Base-by-base conservation (phyloP, 2,797 vertebrate species). In the Thalassophryne amazonica region DNA sequence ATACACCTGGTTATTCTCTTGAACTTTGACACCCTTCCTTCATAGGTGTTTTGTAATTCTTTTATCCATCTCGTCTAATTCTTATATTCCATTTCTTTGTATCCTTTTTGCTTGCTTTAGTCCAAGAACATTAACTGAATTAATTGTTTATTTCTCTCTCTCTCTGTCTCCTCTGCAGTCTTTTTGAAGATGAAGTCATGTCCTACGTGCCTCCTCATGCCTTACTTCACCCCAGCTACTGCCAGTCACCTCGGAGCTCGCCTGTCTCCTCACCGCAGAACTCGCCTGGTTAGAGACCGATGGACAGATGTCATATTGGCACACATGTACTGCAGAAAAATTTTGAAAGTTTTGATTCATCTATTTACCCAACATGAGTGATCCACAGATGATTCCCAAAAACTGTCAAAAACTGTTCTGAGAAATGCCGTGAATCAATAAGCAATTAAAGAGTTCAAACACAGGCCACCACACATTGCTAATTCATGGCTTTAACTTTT, bases 131-230 rank as follows among this genome's bases (percentile, higher is more conserved):
- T n/a, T n/a, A n/a, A n/a, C n/a, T n/a, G n/a, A n/a, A n/a, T n/a
- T n/a, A n/a, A n/a, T n/a, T n/a, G n/a, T n/a, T n/a, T n/a, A n/a
- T n/a, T n/a, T 21, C 1, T 11, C 3, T 9, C 1, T 16, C 0
- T 12, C 13, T 2, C 10, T 22, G 2, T 53, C 17, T 28, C 22
- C 12, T 29, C 40, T 30, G 4, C 87, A 98, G 96, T 82, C 87
- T 98, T 47, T 98, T 98, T 89, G 96, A 98, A 88, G 96, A 98
- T 81, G 96, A 98, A 81, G 94, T 98, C 58, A 98, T 98, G 96
- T 98, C 95, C 1, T 98, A 95, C 0, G 91, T 96, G 74, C 95
- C 95, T 21, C 94, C 96, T 76, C 95, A 97, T 78, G 89, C 93
- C 91, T 94, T 97, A 92, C 92, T 97, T 62, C 93, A 97, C 86